Conservation (phyloP, 2,888 invertebrate species). For the Agriopis leucophaearia region DNA sequence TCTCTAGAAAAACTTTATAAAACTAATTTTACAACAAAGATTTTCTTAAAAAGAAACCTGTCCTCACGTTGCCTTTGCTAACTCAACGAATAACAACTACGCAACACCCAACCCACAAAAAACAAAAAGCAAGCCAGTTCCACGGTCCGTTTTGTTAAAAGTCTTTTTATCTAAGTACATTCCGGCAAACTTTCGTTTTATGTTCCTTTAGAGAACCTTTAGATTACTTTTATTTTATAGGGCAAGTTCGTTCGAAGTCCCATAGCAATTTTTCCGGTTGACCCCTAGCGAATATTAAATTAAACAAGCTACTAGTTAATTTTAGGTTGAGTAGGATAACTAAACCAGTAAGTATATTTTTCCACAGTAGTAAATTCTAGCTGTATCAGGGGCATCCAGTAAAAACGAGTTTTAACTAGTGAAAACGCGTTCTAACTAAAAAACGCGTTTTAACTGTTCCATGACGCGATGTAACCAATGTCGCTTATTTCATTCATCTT, state of each 20-base stretch:
- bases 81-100: constrained; percentile 4
- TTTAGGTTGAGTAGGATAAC: constrained; percentile 26
- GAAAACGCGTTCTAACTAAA: too few species aligned
- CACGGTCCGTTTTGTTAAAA: constrained; percentile 25
- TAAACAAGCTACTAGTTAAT: constrained; percentile 44
- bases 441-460: too few species aligned
- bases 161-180: constrained; percentile 41
- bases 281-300: constrained; percentile 47
- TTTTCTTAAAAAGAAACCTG: not conserved
- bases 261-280: constrained; percentile 48
- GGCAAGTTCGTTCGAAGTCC: constrained; percentile 44
- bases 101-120: constrained; percentile 20
- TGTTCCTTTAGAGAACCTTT: constrained; percentile 44
- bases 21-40: not conserved
- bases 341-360: constrained; percentile 8
- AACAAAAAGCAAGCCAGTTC: constrained; percentile 25
- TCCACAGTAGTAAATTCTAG: not conserved
- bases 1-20: not conserved
- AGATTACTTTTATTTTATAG: constrained; percentile 49
- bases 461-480: too few species aligned
- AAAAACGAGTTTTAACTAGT: too few species aligned
- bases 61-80: constrained; percentile 1
- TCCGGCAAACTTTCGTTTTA: constrained; percentile 42
- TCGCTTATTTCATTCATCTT: too few species aligned
- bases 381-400: not conserved